A percentile compares a stretch with the other conserved stretches of the same genome.
Evolutionary conservation across 2,888 invertebrate species (phyloP).

Genomic region (Agriopis aurantiaria): DNA sequence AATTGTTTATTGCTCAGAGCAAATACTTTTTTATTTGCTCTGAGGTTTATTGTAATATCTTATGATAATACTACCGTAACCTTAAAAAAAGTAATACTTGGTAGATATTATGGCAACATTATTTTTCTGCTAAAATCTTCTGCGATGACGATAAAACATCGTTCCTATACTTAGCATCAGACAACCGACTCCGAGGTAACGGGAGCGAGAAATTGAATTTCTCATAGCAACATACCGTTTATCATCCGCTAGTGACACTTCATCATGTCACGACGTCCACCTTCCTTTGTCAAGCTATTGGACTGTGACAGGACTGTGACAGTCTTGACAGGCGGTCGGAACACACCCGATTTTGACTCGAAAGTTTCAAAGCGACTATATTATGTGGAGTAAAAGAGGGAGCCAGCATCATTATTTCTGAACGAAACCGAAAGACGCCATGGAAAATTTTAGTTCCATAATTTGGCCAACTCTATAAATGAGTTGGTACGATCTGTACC

Average conservation of each 20-base stretch:
- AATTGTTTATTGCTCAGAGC: too few species aligned
- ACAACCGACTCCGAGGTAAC: conserved; percentile 54
- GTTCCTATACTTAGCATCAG: conserved; percentile 12
- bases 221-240: conserved; percentile 68
- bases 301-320: conserved; percentile 75
- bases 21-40: too few species aligned
- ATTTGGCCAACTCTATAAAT: neutral
- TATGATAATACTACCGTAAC: too few species aligned
- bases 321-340: conserved; percentile 63
- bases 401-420: neutral
- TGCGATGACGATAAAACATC: neutral
- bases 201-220: conserved; percentile 82
- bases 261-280: conserved; percentile 77
- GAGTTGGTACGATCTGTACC: neutral
- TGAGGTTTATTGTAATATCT: too few species aligned
- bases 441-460: neutral
- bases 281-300: conserved; percentile 69
- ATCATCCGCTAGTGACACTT: conserved; percentile 79
- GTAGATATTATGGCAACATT: too few species aligned
- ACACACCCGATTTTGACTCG: conserved; percentile 43
- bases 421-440: neutral
- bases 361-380: neutral
- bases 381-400: neutral
- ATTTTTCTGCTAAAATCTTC: neutral
- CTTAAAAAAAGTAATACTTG: too few species aligned